Evolutionary conservation across 2,888 invertebrate genomes (phyloP), one percentile per base, ranked within the genome.

Genomic region (Limnephilus marmoratus): DNA sequence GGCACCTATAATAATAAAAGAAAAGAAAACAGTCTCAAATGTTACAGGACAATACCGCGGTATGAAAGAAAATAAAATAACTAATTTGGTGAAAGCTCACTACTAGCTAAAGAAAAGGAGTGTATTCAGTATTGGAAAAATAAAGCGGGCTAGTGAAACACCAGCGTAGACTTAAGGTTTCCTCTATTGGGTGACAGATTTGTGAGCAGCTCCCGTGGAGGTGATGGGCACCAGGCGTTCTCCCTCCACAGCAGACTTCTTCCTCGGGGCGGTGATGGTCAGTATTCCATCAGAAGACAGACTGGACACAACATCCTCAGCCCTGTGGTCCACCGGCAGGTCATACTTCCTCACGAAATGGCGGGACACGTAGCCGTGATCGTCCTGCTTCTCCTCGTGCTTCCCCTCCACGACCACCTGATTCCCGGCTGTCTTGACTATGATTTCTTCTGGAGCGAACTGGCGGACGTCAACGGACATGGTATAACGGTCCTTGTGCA

Each of bases 241-340:
- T 0, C 95, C 95, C 15, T 94, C 94, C n/a, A 95, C 94, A 0
- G 3, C 94, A 94, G 92, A 94, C 0, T 95, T 95, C 1, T 96
- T 94, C 94, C 95, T 94, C 0, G 97, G 97, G 18, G 97, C 98
- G 37, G 96, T 96, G 0, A 98, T 96, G 0, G 97, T 97, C 49
- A 98, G 94, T 2, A 98, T 96, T 1, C 98, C 98, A 94, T 98
- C 98, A 0, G 98, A 97, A 15, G 98, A 98, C 29, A 98, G 94
- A 86, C 96, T 97, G 0, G 98, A 98, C 91, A 97, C 96, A 0
- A 98, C 97, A n/a, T 97, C 96, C 49, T 97, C 97, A 3, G 97
- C 96, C 93, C 98, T 97, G 91, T 97, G 98, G 1, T 97, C 97
- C 94, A 97, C 97, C 1, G 98, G 98, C 82, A 98, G 94, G 1